These are phyloP conservation scores for Caradrina kadenii DNA, from an alignment of 2,888 invertebrate genomes.

Conservation along the genomic window DNA sequence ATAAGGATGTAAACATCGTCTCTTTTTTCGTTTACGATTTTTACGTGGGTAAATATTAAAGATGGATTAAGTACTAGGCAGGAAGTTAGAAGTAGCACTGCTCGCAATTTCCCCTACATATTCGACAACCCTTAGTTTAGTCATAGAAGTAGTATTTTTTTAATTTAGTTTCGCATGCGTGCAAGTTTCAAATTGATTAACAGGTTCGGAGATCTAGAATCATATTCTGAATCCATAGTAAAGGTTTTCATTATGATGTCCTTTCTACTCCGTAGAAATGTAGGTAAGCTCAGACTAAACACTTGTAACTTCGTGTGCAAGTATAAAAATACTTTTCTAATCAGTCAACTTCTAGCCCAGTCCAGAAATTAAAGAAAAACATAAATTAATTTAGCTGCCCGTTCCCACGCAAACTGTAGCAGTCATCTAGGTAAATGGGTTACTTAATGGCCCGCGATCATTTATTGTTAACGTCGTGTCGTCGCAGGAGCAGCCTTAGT, in stretches of 20 bases:
- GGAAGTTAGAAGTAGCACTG: no score
- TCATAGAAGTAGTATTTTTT: no score
- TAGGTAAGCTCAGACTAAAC: slow-evolving; percentile 17
- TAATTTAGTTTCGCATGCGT: no score
- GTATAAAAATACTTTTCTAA: slow-evolving; percentile 47
- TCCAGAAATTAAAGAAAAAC: slow-evolving; percentile 53
- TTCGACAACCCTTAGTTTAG: no score
- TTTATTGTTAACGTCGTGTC: slow-evolving; percentile 37
- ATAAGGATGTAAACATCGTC: slow-evolving; percentile 3
- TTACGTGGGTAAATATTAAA: not conserved
- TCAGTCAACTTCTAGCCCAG: slow-evolving; percentile 28
- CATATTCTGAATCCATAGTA: no score
- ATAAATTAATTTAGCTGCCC: slow-evolving; percentile 43
- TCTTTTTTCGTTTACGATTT: not conserved
- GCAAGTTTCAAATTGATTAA: no score
- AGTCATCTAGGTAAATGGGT: slow-evolving; percentile 55
- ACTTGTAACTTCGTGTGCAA: slow-evolving; percentile 42
- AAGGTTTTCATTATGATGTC: no score
- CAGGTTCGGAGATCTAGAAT: no score
- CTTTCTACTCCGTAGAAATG: no score
- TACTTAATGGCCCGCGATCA: slow-evolving; percentile 50
- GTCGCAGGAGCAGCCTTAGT: slow-evolving; percentile 39
- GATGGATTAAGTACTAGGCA: slow-evolving; percentile 1
- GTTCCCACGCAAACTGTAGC: slow-evolving; percentile 55
- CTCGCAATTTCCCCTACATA: no score